A percentile compares a stretch with the other conserved stretches of the same genome.
These are phyloP conservation scores for Acleris literana DNA, from an alignment of 2,888 invertebrate species.

Conservation along the genomic window DNA sequence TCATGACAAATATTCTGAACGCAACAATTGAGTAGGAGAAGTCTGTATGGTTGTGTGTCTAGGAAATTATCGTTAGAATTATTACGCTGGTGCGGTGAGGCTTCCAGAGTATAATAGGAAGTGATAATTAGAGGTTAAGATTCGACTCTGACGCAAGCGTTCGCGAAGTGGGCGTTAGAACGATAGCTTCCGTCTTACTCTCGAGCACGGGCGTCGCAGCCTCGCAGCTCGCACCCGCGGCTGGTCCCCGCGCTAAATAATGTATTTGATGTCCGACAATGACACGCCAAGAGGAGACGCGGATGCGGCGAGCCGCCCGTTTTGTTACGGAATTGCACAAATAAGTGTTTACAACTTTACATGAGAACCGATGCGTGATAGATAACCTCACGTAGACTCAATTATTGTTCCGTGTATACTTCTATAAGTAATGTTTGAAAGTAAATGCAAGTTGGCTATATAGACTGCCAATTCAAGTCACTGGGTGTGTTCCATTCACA, in stretches of 20 bases:
- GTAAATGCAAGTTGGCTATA: constrained; percentile 11
- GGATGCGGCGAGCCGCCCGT: constrained; percentile 23
- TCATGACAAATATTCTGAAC: constrained; percentile 4
- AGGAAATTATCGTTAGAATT: constrained; percentile 31
- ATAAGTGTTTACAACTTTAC: constrained; percentile 22
- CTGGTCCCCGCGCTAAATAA: constrained; percentile 49
- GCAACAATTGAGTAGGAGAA: constrained; percentile 8
- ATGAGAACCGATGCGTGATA: constrained; percentile 23
- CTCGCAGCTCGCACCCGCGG: constrained; percentile 47
- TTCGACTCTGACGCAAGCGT: constrained; percentile 59
- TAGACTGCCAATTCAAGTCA: constrained; percentile 43
- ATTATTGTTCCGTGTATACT: constrained; percentile 1
- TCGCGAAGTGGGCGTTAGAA: constrained; percentile 29
- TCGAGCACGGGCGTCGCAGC: constrained; percentile 43
- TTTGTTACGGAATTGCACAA: constrained; percentile 35
- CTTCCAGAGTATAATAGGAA: constrained; percentile 52
- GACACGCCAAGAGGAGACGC: constrained; percentile 35
- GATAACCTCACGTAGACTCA: constrained; percentile 16
- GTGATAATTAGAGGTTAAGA: constrained; percentile 49
- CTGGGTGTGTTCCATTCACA: constrained; percentile 69
- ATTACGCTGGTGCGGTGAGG: constrained; percentile 27
- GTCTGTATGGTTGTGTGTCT: constrained; percentile 15
- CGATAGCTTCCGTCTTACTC: constrained; percentile 54
- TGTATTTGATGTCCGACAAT: constrained; percentile 49
- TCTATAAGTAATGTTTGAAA: neutral